A percentile compares a stretch with the other conserved stretches of the same genome.
phyloP scores from a whole-genome alignment of 2,113 vertebrate species.

The Erythrocercus mccallii region DNA sequence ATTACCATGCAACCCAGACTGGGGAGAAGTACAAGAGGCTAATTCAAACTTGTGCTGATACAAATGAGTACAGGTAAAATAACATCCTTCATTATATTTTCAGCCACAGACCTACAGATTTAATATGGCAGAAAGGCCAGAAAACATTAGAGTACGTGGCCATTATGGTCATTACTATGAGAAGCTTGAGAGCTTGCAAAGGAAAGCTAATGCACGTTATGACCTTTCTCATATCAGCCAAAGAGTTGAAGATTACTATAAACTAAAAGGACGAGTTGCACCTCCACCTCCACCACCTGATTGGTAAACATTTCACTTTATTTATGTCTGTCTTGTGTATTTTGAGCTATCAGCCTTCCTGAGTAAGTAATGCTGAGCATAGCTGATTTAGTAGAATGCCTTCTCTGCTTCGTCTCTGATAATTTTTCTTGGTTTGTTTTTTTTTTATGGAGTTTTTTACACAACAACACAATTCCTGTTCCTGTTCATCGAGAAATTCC shows the following conservation, averaged over 20 bases:
- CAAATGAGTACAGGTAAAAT: not conserved
- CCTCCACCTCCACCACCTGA: not conserved
- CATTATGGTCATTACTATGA: constrained; percentile 75
- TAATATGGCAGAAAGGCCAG: constrained; percentile 33
- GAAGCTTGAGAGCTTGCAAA: constrained; percentile 74
- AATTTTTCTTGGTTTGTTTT: not conserved
- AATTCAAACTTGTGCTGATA: not conserved
- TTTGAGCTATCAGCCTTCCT: not conserved
- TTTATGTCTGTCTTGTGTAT: not conserved
- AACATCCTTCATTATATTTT: constrained; percentile 2
- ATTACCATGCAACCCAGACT: not conserved
- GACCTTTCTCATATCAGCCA: constrained; percentile 18
- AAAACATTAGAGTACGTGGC: not conserved
- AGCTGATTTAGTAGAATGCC: not conserved
- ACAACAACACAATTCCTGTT: not conserved
- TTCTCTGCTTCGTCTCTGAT: not conserved
- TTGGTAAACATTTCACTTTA: constrained; percentile 48
- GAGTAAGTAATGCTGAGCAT: not conserved
- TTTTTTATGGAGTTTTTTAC: not conserved
- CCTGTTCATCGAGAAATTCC: not conserved
- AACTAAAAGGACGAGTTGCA: not conserved
- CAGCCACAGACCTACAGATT: constrained; percentile 45
- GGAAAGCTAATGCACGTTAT: constrained; percentile 29
- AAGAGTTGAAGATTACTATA: constrained; percentile 27
- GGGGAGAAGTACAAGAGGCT: not conserved